Evolutionary conservation across 2,797 vertebrate genomes (phyloP).

Genomic region (Poecilia velifera): DNA sequence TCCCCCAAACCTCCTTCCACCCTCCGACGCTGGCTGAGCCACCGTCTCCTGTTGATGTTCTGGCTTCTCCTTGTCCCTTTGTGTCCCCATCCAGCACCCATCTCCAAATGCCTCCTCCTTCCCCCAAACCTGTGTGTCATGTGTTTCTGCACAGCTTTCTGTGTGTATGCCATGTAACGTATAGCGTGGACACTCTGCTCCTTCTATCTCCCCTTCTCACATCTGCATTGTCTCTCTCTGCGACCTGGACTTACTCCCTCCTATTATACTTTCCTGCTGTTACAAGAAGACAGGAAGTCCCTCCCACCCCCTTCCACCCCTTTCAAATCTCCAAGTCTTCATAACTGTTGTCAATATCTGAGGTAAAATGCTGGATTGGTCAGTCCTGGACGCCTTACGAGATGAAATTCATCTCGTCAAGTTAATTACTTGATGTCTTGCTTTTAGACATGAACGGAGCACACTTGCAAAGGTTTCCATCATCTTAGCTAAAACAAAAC

Average conservation of each 20-base stretch:
- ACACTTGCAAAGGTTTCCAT: constrained; percentile 75
- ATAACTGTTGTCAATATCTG: constrained; percentile 35
- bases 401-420: constrained; percentile 51
- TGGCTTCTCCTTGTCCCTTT: constrained; percentile 75
- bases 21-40: constrained; percentile 70
- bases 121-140: constrained; percentile 68
- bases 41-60: constrained; percentile 73
- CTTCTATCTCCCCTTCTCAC: constrained; percentile 73
- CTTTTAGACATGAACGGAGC: constrained; percentile 43
- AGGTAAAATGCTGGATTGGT: constrained; percentile 49
- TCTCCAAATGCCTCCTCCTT: constrained; percentile 68
- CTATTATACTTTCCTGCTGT: constrained; percentile 44
- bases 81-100: constrained; percentile 80
- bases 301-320: not conserved
- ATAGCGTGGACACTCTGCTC: constrained; percentile 70
- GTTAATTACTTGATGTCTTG: constrained; percentile 29
- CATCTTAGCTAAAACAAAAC: constrained; percentile 71
- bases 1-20: constrained; percentile 19
- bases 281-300: constrained; percentile 44
- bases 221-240: constrained; percentile 79
- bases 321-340: constrained; percentile 26
- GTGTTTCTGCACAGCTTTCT: constrained; percentile 74
- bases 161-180: constrained; percentile 77
- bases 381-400: constrained; percentile 28
- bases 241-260: constrained; percentile 54